Evolutionary conservation across 2,797 vertebrate species (phyloP).

Genomic region (Clarias pachynema): DNA sequence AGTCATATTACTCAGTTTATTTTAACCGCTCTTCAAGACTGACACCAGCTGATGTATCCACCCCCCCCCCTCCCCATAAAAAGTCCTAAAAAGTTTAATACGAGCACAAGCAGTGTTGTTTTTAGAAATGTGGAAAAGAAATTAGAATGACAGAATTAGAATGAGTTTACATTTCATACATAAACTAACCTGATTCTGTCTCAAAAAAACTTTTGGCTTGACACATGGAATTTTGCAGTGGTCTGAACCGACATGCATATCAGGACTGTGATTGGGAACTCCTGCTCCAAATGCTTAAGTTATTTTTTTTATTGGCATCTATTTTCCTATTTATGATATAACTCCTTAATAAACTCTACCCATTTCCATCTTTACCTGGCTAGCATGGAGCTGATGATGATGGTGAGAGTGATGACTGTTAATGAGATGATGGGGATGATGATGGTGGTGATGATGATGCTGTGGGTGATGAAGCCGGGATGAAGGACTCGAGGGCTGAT

Average conservation of each 20-base stretch:
- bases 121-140: background rate
- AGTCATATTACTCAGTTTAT: too few relatives aligned
- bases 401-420: slow-evolving; percentile 65
- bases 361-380: slow-evolving; percentile 66
- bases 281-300: background rate
- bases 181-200: background rate
- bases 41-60: too few relatives aligned
- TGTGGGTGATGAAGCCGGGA: slow-evolving; percentile 75
- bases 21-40: background rate
- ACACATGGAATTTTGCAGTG: background rate
- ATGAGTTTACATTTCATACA: background rate
- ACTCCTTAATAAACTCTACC: background rate
- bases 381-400: slow-evolving; percentile 71
- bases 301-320: too few relatives aligned
- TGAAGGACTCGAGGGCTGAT: slow-evolving; percentile 75
- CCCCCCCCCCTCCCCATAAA: background rate
- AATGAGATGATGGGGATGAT: slow-evolving; percentile 70
- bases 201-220: too few relatives aligned
- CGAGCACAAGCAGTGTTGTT: background rate
- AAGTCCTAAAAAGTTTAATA: background rate
- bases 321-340: background rate
- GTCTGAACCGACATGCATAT: background rate
- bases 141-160: background rate
- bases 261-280: background rate
- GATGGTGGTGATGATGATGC: slow-evolving; percentile 73